Conservation (phyloP, 2,113 vertebrate species). For the Ginglymostoma cirratum region DNA sequence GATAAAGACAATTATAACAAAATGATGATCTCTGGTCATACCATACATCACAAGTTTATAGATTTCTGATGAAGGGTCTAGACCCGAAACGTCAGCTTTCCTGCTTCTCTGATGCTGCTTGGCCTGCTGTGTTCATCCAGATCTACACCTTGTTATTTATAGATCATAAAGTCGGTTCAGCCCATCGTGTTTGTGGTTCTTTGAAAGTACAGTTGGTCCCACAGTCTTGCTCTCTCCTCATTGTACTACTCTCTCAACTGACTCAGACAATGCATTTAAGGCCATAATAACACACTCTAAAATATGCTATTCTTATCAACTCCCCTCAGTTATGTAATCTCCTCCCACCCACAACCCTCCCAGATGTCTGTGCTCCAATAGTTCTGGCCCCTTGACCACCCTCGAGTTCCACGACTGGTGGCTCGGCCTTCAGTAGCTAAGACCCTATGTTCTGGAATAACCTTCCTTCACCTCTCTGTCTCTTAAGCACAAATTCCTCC, state of each 20-base stretch:
- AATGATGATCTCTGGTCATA: background rate
- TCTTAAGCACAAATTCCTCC: too few relatives aligned
- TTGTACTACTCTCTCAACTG: background rate
- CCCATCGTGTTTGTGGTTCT: background rate
- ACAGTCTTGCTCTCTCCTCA: background rate
- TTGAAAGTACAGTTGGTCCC: background rate
- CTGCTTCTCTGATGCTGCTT: too few relatives aligned
- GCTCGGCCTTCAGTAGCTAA: too few relatives aligned
- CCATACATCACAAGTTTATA: background rate
- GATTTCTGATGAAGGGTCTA: background rate
- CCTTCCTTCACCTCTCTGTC: too few relatives aligned
- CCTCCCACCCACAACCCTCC: too few relatives aligned
- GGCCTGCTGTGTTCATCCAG: too few relatives aligned
- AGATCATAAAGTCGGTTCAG: background rate
- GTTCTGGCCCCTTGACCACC: too few relatives aligned
- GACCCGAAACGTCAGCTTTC: too few relatives aligned
- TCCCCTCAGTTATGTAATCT: background rate
- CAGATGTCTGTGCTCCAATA: too few relatives aligned
- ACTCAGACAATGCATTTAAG: background rate
- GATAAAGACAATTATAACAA: background rate
- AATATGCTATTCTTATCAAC: background rate
- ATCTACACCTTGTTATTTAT: too few relatives aligned
- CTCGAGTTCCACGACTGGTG: too few relatives aligned
- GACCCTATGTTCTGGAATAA: too few relatives aligned
- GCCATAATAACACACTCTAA: background rate